Conservation (phyloP, 2,113 vertebrate species). For the Hippopotamus amphibius region DNA sequence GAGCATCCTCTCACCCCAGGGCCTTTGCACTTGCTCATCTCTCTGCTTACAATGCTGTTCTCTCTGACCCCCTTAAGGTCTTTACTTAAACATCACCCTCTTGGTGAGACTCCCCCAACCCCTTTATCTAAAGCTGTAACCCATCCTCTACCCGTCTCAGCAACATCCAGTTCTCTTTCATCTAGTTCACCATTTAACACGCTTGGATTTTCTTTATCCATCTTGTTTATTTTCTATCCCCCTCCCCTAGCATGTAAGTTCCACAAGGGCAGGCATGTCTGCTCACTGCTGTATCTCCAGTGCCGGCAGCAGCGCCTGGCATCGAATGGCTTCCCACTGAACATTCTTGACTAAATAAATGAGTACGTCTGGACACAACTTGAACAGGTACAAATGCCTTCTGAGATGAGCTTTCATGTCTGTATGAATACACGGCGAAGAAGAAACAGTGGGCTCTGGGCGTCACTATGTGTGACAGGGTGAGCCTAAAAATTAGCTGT, state of each 20-base stretch:
- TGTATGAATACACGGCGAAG: neutral
- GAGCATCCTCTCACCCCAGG: neutral
- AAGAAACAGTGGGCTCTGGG: neutral
- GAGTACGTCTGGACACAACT: neutral
- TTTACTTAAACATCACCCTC: neutral
- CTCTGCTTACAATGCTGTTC: neutral
- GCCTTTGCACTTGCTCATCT: neutral
- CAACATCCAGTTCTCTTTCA: too few species aligned
- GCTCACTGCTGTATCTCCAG: neutral
- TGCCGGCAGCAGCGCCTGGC: neutral
- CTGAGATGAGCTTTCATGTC: neutral
- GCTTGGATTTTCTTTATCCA: neutral
- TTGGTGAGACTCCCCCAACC: neutral
- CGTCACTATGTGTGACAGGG: neutral
- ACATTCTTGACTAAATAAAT: neutral
- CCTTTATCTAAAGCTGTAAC: neutral
- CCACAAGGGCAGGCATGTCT: neutral
- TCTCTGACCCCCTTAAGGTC: neutral
- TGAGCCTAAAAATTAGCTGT: neutral
- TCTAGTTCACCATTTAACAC: neutral
- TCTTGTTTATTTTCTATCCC: neutral
- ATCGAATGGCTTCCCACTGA: neutral
- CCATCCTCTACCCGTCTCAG: neutral
- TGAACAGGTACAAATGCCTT: neutral
- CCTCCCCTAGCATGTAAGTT: neutral